These are phyloP conservation scores for Drosophila differens DNA, from an alignment of 2,888 invertebrate species.

Conservation along the genomic window DNA sequence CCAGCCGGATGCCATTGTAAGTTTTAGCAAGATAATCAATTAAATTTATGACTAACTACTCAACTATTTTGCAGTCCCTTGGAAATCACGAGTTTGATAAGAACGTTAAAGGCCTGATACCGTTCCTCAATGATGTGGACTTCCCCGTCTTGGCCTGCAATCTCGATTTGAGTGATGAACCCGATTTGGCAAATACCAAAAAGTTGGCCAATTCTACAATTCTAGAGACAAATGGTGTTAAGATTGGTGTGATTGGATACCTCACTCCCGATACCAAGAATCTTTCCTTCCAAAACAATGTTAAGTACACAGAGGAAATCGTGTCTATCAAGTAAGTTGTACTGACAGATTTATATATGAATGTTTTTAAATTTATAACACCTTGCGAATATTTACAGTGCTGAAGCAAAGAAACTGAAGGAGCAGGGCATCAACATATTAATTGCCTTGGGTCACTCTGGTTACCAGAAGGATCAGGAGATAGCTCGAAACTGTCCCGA, in stretches of 20 bases:
- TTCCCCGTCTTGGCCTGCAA: slow-evolving; percentile 93
- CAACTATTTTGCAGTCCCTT: slow-evolving; percentile 88
- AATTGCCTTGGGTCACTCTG: slow-evolving; percentile 96
- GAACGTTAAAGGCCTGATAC: slow-evolving; percentile 90
- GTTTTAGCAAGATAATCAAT: slow-evolving; percentile 7
- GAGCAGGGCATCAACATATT: slow-evolving; percentile 90
- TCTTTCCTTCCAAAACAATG: slow-evolving; percentile 86
- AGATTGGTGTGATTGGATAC: slow-evolving; percentile 94
- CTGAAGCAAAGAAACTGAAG: slow-evolving; percentile 89
- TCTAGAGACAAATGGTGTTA: slow-evolving; percentile 88
- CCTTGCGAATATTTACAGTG: slow-evolving; percentile 63
- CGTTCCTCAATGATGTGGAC: slow-evolving; percentile 89
- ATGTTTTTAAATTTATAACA: background rate
- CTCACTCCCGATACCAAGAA: slow-evolving; percentile 92
- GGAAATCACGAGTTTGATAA: slow-evolving; percentile 98
- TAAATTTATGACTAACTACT: background rate
- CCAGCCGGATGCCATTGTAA: slow-evolving; percentile 93
- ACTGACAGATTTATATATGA: background rate
- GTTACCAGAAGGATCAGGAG: slow-evolving; percentile 90
- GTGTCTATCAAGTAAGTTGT: slow-evolving; percentile 86
- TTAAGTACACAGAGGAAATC: slow-evolving; percentile 90
- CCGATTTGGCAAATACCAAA: slow-evolving; percentile 86
- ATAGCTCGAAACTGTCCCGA: slow-evolving; percentile 92
- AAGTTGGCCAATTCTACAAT: slow-evolving; percentile 88
- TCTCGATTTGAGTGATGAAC: slow-evolving; percentile 89